phyloP scores from a whole-genome alignment of 2,797 vertebrate species.

The Enteromius trimaculatus region DNA sequence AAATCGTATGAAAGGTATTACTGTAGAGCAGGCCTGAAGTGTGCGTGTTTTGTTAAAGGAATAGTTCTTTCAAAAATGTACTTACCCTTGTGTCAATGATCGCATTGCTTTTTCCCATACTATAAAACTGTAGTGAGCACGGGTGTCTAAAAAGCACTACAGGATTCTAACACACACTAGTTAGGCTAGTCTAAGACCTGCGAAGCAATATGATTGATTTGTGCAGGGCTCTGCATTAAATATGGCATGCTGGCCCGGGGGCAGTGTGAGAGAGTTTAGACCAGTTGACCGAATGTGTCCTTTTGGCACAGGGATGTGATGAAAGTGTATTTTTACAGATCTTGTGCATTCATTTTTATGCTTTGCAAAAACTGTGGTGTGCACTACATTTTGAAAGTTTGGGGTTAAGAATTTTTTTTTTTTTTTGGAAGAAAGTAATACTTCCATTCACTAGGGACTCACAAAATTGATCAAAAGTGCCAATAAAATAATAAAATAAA shows the following conservation, averaged over 20 bases:
- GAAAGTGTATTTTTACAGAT: background rate
- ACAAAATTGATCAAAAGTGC: background rate
- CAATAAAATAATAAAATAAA: background rate
- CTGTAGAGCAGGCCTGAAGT: background rate
- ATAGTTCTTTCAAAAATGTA: background rate
- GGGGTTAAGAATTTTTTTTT: background rate
- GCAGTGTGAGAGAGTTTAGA: background rate
- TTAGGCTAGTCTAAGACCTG: background rate
- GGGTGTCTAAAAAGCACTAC: background rate
- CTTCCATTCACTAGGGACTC: background rate
- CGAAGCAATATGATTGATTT: background rate
- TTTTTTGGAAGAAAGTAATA: background rate
- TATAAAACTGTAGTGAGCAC: background rate
- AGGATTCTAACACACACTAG: background rate
- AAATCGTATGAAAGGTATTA: background rate
- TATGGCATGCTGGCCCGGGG: background rate
- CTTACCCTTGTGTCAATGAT: background rate
- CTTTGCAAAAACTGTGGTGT: background rate
- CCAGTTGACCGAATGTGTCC: background rate
- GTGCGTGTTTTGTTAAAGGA: background rate
- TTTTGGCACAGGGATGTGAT: background rate
- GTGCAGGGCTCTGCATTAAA: background rate
- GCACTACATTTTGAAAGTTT: background rate
- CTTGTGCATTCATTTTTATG: background rate
- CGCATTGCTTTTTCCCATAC: background rate